These are phyloP conservation scores for Ceratosolen fusciceps DNA, from an alignment of 1,140 invertebrate genomes.

Conservation along the genomic window DNA sequence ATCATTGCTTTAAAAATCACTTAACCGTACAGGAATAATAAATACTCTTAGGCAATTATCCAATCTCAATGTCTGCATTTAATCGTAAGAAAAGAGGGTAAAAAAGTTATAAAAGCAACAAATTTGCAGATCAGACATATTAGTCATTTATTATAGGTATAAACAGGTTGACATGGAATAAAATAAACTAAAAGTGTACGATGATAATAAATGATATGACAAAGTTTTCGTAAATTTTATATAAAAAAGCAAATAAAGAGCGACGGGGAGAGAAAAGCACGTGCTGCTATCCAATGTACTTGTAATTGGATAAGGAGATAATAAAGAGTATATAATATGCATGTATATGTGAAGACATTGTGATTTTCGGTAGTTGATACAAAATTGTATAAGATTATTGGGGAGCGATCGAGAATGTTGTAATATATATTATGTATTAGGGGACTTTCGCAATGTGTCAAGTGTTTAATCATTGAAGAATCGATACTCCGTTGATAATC, in stretches of 20 bases:
- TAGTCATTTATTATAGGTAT: constrained; percentile 25
- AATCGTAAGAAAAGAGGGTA: not conserved
- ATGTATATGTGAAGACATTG: constrained; percentile 19
- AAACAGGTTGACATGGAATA: not conserved
- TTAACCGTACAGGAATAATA: constrained; percentile 37
- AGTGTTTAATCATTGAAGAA: constrained; percentile 52
- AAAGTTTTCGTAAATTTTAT: constrained; percentile 35
- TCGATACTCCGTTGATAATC: constrained; percentile 59
- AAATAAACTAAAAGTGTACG: constrained; percentile 1
- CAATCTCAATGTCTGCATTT: not conserved
- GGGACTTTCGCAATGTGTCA: constrained; percentile 53
- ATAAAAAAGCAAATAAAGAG: not conserved
- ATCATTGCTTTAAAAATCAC: not conserved
- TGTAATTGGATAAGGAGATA: constrained; percentile 45
- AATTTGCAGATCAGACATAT: constrained; percentile 8
- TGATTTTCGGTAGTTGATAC: constrained; percentile 18
- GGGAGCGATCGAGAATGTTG: constrained; percentile 6
- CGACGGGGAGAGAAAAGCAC: not conserved
- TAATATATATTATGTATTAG: constrained; percentile 36
- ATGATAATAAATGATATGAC: constrained; percentile 35
- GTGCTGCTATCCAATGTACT: constrained; percentile 28
- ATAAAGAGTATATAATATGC: constrained; percentile 25
- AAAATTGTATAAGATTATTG: constrained; percentile 35
- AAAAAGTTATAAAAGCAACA: not conserved
- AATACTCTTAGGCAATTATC: not conserved